Evolutionary conservation across 2,888 invertebrate species (phyloP), one percentile per base, ranked within the genome.

Genomic region (Archaeoteleia sp.): DNA sequence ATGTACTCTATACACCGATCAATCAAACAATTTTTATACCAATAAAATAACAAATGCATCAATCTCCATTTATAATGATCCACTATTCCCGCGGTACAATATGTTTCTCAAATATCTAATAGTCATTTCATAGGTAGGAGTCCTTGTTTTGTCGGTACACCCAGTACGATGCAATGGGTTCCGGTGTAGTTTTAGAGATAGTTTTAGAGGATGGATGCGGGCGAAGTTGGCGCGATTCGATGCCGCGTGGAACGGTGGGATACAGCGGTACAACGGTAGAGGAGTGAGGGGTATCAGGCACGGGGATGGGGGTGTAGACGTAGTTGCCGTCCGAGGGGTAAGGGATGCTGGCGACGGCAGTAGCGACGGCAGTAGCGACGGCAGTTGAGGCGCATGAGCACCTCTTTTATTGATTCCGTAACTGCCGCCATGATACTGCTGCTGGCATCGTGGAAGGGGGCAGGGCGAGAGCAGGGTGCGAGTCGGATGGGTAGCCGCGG

Each of bases 371-470:
- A 71, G 70, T 70, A 70, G 67, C 55, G 73, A 81, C 76, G 81
- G 82, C 75, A 82, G 82, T 85, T 83, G 82, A 83, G 81, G 83
- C 85, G 85, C 85, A 84, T 85, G 85, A 85, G 85, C 85, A 85
- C 85, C 83, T 85, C 83, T 85, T 85, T 85, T 85, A 85, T 85
- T 85, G 85, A 85, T 85, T 85, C 84, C 83, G 85, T 85, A 85
- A 85, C 84, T 84, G 84, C 85, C 84, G 85, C 85, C 85, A 85
- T 85, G 84, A 84, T 74, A 77, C 82, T 83, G 78, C 81, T 78
- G 80, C 74, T 73, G 65, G 62, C 67, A 71, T 71, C 70, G 72
- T 65, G 72, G 74, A 67, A 71, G 70, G 77, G 74, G 75, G 74
- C n/a, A 62, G 67, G 73, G 58, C 67, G 72, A 69, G 71, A 68